Conservation (phyloP, 1,140 invertebrate genomes). For the Nylanderia fulva region DNA sequence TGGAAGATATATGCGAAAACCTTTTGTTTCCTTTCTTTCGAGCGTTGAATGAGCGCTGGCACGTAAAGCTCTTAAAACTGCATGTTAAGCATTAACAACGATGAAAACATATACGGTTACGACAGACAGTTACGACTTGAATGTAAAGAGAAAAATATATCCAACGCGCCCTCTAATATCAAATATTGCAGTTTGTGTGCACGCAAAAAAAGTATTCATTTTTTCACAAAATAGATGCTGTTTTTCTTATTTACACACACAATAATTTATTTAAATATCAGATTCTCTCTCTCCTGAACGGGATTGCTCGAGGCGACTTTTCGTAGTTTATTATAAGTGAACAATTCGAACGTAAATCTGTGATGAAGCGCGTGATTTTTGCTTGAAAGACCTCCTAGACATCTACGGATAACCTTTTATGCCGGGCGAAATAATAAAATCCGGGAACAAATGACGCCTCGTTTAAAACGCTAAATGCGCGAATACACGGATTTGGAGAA, state of each 20-base stretch:
- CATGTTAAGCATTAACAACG: background rate
- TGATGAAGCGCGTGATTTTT: background rate
- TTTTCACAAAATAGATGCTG: background rate
- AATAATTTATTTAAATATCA: constrained; percentile 33
- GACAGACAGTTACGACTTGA: constrained; percentile 15
- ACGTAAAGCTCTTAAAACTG: constrained; percentile 14
- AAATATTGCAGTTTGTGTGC: background rate
- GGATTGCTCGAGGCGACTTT: background rate
- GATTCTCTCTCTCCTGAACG: background rate
- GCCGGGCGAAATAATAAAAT: constrained; percentile 1
- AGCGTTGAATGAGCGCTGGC: background rate
- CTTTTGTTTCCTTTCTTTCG: constrained; percentile 3
- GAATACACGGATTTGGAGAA: background rate
- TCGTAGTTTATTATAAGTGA: background rate
- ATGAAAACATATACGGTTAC: background rate
- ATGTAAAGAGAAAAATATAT: constrained; percentile 8
- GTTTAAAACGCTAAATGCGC: constrained; percentile 5
- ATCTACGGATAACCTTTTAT: background rate
- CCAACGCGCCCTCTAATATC: background rate
- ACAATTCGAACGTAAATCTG: background rate
- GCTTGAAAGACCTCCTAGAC: too few relatives aligned
- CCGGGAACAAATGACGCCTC: constrained; percentile 20
- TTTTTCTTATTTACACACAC: constrained; percentile 6
- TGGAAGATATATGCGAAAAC: background rate
- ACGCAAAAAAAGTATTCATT: background rate